These are phyloP conservation scores for Sarcophilus harrisii DNA, from an alignment of 2,797 vertebrate species.

Conservation along the genomic window DNA sequence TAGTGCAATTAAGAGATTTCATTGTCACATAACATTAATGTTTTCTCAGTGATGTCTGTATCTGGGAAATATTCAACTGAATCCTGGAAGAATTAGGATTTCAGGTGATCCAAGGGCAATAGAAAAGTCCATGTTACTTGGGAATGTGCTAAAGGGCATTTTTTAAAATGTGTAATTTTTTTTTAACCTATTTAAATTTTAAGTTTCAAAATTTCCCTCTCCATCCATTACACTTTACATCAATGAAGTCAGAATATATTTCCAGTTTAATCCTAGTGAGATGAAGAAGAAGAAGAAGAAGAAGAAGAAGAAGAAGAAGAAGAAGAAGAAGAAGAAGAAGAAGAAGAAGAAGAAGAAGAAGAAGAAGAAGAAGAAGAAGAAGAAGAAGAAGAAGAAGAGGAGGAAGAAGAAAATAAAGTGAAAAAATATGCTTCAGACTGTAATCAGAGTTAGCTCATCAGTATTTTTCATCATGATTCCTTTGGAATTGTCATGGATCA, in stretches of 20 bases:
- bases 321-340: too few species aligned
- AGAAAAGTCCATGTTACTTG: not conserved
- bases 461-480: not conserved
- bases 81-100: not conserved
- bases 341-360: not conserved
- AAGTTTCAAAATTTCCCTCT: not conserved
- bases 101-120: not conserved
- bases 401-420: not conserved
- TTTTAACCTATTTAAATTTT: not conserved
- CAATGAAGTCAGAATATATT: not conserved
- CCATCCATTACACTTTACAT: not conserved
- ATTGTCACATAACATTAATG: not conserved
- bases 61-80: not conserved
- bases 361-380: too few species aligned
- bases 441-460: not conserved
- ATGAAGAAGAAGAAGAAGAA: not conserved
- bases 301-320: too few species aligned
- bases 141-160: not conserved
- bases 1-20: not conserved
- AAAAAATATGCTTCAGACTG: not conserved
- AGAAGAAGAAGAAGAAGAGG: not conserved
- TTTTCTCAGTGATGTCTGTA: not conserved
- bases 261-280: too few species aligned
- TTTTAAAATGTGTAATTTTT: not conserved
- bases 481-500: not conserved